phyloP scores from a whole-genome alignment of 2,113 vertebrate species.

The Gopherus evgoodei region DNA sequence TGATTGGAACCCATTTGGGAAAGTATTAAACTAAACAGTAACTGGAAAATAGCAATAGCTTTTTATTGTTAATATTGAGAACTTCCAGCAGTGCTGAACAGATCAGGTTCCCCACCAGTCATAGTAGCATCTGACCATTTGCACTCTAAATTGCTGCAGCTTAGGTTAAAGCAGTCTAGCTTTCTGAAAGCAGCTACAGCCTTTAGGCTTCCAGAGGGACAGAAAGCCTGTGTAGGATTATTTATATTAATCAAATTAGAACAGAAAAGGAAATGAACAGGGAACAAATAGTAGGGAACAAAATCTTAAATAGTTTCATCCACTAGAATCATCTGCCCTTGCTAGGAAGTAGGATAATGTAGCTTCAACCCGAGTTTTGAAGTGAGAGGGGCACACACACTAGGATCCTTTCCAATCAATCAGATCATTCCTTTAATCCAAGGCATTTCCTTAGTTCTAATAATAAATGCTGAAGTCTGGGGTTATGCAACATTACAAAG shows the following conservation, averaged over 20 bases:
- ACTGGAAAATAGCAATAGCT: constrained; percentile 31
- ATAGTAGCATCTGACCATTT: constrained; percentile 68
- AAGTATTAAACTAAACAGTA: constrained; percentile 40
- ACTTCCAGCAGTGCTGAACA: constrained; percentile 61
- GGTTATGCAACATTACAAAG: background rate
- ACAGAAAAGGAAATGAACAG: constrained; percentile 62
- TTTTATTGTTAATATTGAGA: constrained; percentile 60
- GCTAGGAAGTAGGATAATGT: background rate
- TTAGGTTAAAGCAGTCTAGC: constrained; percentile 72
- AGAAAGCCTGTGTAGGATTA: constrained; percentile 54
- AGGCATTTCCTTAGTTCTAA: constrained; percentile 54
- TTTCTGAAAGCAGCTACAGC: constrained; percentile 71
- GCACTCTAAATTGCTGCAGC: constrained; percentile 74
- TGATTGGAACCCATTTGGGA: constrained; percentile 58
- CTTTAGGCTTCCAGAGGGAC: constrained; percentile 71
- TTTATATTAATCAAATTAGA: constrained; percentile 58
- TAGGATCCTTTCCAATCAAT: constrained; percentile 12
- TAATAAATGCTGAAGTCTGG: constrained; percentile 35
- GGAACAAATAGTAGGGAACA: background rate
- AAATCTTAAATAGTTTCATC: constrained; percentile 37
- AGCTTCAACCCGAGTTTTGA: constrained; percentile 22
- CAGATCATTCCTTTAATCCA: background rate
- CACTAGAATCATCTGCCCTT: background rate
- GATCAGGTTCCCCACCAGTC: constrained; percentile 68
- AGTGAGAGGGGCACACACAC: background rate